Percentiles rank a stretch among this genome's conserved stretches.
Conservation (phyloP, 1,140 invertebrate species). For the Papilio aristodemus region DNA sequence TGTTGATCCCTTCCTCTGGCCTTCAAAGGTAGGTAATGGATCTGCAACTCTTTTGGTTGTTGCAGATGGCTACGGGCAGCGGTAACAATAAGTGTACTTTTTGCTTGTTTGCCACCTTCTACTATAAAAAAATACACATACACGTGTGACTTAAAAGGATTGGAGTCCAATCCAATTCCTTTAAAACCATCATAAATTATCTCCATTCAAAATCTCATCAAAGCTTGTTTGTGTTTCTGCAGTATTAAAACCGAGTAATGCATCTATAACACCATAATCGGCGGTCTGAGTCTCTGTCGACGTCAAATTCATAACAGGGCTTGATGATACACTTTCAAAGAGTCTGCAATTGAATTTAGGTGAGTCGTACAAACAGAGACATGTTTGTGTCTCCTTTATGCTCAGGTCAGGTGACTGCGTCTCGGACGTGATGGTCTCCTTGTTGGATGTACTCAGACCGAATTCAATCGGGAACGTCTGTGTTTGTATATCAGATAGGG, state of each 20-base stretch:
- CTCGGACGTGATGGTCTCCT: conserved; percentile 58
- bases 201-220: conserved; percentile 45
- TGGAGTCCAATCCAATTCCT: too few species aligned
- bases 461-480: conserved; percentile 67
- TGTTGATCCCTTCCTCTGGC: too few species aligned
- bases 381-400: conserved; percentile 72
- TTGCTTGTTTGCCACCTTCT: too few species aligned
- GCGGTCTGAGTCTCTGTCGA: conserved; percentile 67
- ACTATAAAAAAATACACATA: too few species aligned
- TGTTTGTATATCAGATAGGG: conserved; percentile 69
- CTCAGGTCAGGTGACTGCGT: conserved; percentile 63
- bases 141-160: too few species aligned
- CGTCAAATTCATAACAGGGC: conserved; percentile 49
- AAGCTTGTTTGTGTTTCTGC: conserved; percentile 66
- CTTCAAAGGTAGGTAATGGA: too few species aligned
- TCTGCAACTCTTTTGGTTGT: too few species aligned
- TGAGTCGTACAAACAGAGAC: conserved; percentile 59
- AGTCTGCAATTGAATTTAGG: conserved; percentile 43
- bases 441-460: conserved; percentile 58
- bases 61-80: too few species aligned
- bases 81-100: too few species aligned
- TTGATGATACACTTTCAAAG: conserved; percentile 54
- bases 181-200: conserved; percentile 50
- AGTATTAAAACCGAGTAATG: conserved; percentile 50
- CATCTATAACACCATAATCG: conserved; percentile 46